Conservation (phyloP, 1,140 invertebrate species). For the Ctenoplectra terminalis region DNA sequence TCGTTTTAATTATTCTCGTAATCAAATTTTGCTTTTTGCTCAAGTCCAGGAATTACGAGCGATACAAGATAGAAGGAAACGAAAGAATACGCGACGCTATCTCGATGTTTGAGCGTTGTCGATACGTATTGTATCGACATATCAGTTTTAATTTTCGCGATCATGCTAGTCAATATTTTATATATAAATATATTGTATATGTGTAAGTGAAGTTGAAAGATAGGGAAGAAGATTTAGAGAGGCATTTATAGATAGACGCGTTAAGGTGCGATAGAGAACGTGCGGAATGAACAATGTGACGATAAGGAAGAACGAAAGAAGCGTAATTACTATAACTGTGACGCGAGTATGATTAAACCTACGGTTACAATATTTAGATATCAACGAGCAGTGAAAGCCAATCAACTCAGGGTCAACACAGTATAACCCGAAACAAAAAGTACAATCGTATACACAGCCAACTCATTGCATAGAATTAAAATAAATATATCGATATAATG, state of each 20-base stretch:
- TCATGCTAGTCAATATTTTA: slow-evolving; percentile 69
- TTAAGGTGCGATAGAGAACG: slow-evolving; percentile 17
- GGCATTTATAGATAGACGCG: slow-evolving; percentile 53
- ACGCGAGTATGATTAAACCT: slow-evolving; percentile 48
- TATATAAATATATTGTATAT: slow-evolving; percentile 56
- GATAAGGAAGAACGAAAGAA: not conserved
- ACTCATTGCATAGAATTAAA: slow-evolving; percentile 78
- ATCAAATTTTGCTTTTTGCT: slow-evolving; percentile 49
- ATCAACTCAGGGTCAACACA: slow-evolving; percentile 81
- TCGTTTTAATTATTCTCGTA: slow-evolving; percentile 23
- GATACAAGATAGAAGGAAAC: not conserved
- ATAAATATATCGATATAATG: slow-evolving; percentile 73
- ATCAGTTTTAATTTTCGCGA: slow-evolving; percentile 37
- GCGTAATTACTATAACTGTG: slow-evolving; percentile 7
- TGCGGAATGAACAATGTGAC: not conserved
- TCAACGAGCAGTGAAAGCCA: slow-evolving; percentile 58
- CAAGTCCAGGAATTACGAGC: slow-evolving; percentile 48
- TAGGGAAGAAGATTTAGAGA: slow-evolving; percentile 51
- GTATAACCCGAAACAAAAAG: slow-evolving; percentile 82
- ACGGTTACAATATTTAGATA: slow-evolving; percentile 61
- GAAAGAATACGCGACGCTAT: not conserved
- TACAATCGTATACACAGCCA: slow-evolving; percentile 83
- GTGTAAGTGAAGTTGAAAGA: slow-evolving; percentile 37
- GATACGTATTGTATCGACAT: slow-evolving; percentile 11
- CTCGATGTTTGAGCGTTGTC: slow-evolving; percentile 6